phyloP scores from a whole-genome alignment of 2,888 invertebrate species.

The Ormyrus nitidulus region DNA sequence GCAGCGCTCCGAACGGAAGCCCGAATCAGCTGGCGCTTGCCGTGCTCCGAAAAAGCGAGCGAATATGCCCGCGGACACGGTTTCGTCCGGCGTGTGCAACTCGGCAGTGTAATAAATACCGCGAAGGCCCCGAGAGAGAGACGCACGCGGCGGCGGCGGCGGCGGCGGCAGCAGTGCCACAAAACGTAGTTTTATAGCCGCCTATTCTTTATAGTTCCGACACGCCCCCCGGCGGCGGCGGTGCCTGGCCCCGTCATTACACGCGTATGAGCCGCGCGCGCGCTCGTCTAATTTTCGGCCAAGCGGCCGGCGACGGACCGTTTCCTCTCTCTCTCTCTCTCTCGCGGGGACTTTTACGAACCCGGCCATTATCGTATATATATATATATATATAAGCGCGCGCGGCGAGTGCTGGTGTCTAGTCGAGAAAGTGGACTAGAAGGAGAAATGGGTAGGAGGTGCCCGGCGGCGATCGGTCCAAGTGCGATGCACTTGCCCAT shows the following conservation, averaged over 20 bases:
- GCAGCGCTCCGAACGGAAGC: conserved; percentile 7
- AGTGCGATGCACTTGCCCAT: conserved; percentile 6
- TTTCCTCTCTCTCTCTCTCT: neutral
- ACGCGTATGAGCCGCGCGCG: neutral
- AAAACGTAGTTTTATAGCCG: conserved; percentile 63
- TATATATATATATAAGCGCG: neutral
- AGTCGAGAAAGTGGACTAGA: conserved; percentile 3
- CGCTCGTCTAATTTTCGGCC: conserved; percentile 57
- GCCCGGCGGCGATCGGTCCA: too few relatives aligned
- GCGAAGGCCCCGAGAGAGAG: too few relatives aligned
- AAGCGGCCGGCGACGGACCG: neutral
- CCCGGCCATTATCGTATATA: conserved; percentile 20
- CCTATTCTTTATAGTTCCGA: conserved; percentile 63
- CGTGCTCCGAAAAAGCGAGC: neutral
- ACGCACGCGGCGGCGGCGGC: too few relatives aligned
- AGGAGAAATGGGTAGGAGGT: too few relatives aligned
- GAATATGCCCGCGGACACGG: neutral
- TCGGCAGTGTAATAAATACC: too few relatives aligned
- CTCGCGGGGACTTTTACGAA: conserved; percentile 42
- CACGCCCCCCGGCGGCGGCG: conserved; percentile 59
- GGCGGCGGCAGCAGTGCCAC: conserved; percentile 51
- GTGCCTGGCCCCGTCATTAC: conserved; percentile 59
- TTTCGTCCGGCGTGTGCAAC: too few relatives aligned
- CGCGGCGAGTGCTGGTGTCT: neutral
- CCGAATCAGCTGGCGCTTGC: conserved; percentile 12